Base-by-base conservation (phyloP, 2,888 invertebrate genomes). In the Drosophila neonasuta region DNA sequence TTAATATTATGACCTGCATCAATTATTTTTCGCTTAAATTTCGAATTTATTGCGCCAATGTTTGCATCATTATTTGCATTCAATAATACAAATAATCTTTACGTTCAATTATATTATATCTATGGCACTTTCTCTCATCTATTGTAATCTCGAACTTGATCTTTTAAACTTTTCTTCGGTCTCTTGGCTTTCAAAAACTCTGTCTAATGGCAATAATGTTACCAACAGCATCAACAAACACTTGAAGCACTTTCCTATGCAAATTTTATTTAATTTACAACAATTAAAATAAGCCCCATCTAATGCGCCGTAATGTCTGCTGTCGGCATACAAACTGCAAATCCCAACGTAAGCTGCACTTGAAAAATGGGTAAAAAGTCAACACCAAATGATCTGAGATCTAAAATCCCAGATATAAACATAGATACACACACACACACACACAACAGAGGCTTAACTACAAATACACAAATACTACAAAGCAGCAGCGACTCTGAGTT, bases 361-460 rank as follows among this genome's bases (percentile, higher is more conserved):
- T 82, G 85, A 78, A 81, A 85, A 81, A 81, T 85, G 78, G 68
- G 8, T 66, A 73, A 69, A 80, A 84, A 81, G 69, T 76, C 82
- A 85, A 82, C 81, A 81, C 66, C 69, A 73, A 46, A 60, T 41
- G 51, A 73, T 65, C 69, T 55, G 51, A 41, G 66, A 63, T 54
- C 44, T 51, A 32, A 64, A 39, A 49, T 62, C 48, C 63, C 39
- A 49, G 49, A 57, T 32, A 54, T 48, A 49, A 54, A 48, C 73
- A 69, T 66, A 61, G 34, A 70, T 56, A 50, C 59, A 50, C 29
- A 50, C 11, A n/a, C n/a, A n/a, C n/a, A 44, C 11, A 50, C 11
- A 44, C 11, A 51, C 30, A 32, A 11, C 20, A 58, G 41, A 39
- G 32, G 51, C 56, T 62, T 62, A 68, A 42, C 24, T 24, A 36